Evolutionary conservation across 2,888 invertebrate genomes (phyloP).

Genomic region (Deilephila porcellus): DNA sequence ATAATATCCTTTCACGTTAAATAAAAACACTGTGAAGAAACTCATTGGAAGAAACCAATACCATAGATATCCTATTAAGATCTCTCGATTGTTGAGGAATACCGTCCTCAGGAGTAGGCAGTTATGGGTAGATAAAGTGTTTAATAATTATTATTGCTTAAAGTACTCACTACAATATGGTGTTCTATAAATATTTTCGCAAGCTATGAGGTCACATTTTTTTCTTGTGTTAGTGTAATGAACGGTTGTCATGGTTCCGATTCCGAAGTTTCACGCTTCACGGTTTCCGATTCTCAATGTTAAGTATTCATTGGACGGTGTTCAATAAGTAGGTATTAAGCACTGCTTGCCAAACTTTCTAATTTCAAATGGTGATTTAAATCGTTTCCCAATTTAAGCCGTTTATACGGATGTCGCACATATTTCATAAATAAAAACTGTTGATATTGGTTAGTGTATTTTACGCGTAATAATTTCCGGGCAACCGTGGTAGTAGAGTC

Average conservation of each 20-base stretch:
- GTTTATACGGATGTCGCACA: background rate
- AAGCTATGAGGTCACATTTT: conserved; percentile 46
- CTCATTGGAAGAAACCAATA: no score
- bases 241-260: conserved; percentile 50
- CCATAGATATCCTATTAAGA: no score
- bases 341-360: conserved; percentile 19
- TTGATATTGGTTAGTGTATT: no score
- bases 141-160: no score
- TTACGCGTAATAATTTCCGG: no score
- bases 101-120: no score
- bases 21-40: no score
- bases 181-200: conserved; percentile 37
- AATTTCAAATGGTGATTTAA: background rate
- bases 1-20: no score
- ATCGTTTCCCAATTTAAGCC: background rate
- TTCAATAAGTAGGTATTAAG: conserved; percentile 26
- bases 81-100: no score
- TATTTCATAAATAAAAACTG: background rate
- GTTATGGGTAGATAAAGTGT: no score
- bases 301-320: conserved; percentile 38
- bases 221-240: conserved; percentile 42
- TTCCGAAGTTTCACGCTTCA: conserved; percentile 52
- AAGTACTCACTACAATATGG: no score
- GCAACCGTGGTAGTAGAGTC: no score
- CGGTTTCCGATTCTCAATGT: conserved; percentile 47